Base-by-base conservation (phyloP, 2,888 invertebrate genomes). In the Venusia cambrica region DNA sequence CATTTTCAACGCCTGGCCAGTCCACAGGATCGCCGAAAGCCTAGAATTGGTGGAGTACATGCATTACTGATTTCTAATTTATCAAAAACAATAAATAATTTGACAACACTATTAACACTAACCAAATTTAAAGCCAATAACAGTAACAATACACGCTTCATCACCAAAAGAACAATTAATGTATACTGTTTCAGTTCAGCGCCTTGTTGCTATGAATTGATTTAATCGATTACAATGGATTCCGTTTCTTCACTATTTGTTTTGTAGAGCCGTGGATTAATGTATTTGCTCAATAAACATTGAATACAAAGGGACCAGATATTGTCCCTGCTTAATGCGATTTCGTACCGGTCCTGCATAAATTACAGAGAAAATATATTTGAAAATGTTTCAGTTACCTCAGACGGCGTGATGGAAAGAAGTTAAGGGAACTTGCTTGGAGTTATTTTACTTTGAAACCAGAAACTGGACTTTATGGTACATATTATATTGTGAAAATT, bases 211-310 rank as follows among this genome's bases (percentile, higher is more conserved):
- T 35, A 27, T 35, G 17, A 38, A 43, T 31, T 27, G 26, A 29
- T 28, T 39, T 38, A 33, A 37, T 45, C 33, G 19, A 19, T 37
- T 22, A 30, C 22, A 39, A 18, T 27, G 13, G 32, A 38, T 36
- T 25, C 32, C 33, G 42, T 37, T 32, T 38, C 35, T 24, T 36
- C 36, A 39, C 40, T 50, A 35, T 48, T 47, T 49, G 42, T 36
- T 48, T 47, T 49, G 42, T 36, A 24, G 38, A 45, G 39, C 25
- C 37, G 24, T 35, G 41, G 45, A 52, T 52, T 52, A 51, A 48
- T 46, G 41, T 52, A 51, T 56, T 53, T 51, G 48, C 46, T 45
- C 37, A 35, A 49, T 47, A 51, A 50, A 56, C 47, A 50, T 45
- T 38, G 43, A 47, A 45, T 44, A 54, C 51, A 51, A 54, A 48